Conservation (phyloP, 53 echinoderm and acorn worm species). For the Echinometra lucunter region DNA sequence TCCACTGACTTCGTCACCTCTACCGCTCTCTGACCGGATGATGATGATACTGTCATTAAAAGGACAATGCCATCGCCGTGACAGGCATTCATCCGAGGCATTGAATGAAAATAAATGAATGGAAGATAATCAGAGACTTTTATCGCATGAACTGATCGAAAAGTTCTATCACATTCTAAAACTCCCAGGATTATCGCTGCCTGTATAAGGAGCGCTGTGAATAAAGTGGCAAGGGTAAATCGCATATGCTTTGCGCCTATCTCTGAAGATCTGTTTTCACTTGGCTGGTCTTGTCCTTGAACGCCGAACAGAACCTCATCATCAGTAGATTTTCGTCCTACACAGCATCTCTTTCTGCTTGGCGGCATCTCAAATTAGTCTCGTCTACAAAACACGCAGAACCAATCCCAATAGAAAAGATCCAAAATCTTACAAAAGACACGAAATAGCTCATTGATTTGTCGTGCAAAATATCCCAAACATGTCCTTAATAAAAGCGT, state of each 20-base stretch:
- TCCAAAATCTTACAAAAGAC: too few species aligned
- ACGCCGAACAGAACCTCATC: background rate
- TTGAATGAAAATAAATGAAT: constrained; percentile 29
- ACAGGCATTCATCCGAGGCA: constrained; percentile 30
- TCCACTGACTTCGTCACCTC: background rate
- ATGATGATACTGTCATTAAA: constrained; percentile 24
- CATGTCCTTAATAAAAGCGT: too few species aligned
- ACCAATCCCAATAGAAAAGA: background rate
- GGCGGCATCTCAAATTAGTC: constrained; percentile 23
- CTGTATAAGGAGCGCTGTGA: background rate
- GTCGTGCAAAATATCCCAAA: too few species aligned
- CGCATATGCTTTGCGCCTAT: constrained; percentile 33
- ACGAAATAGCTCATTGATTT: too few species aligned
- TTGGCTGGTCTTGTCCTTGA: constrained; percentile 24
- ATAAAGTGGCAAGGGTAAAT: background rate
- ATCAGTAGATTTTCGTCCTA: background rate
- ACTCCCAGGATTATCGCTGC: background rate
- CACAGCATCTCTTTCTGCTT: constrained; percentile 23
- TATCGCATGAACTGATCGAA: constrained; percentile 35
- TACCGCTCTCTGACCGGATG: background rate
- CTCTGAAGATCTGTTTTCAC: constrained; percentile 11
- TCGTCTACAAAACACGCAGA: background rate
- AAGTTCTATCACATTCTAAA: constrained; percentile 47
- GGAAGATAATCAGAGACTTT: constrained; percentile 30
- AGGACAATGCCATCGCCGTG: constrained; percentile 31